Base-by-base conservation (phyloP, 2,113 vertebrate genomes). In the Cavia porcellus region DNA sequence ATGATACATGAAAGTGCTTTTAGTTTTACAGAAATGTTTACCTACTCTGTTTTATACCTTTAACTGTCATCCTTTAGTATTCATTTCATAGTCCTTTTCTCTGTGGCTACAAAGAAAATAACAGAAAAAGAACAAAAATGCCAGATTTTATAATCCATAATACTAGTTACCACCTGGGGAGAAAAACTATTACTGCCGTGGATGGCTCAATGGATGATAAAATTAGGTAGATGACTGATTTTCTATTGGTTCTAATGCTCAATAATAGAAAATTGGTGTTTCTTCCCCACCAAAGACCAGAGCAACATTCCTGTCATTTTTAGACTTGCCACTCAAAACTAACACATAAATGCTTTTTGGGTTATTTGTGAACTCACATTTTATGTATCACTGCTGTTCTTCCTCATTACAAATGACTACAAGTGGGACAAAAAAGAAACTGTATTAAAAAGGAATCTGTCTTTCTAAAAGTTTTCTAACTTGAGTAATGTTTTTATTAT, bases 31-130 rank as follows among this genome's bases (percentile, higher is more conserved):
- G 72, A 79, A 82, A 94, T 45, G 35, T 92, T 85, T 88, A 90
- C 25, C 62, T 82, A 77, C 32, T 86, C 22, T 94, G 61, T 32
- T 55, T 94, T 85, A 79, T 64, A 79, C 38, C 7, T 4, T 74
- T 95, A 64, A 66, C 62, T 94, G 42, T 57, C 24, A 92, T 24
- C 8, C 50, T 92, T 96, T n/a, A 84, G 35, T 45, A 89, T 84
- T 92, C 72, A 95, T 80, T 96, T 77, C n/a, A 86, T 24, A 68
- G 22, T 90, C 28, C 17, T 95, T 42, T 89, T 93, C 94, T 38
- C 15, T 38, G 79, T 62, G 86, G 90, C 10, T 38, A 79, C 25
- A n/a, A 92, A 95, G 57, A 95, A 97, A 90, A 92, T 86, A 72
- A 82, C 22, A 90, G 12, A 89, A 30, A 47, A 86, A 66, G n/a